A percentile compares a stretch with the other conserved stretches of the same genome.
These are phyloP conservation scores for Nycticryphes semicollaris DNA, from an alignment of 2,113 vertebrate genomes.

Conservation along the genomic window DNA sequence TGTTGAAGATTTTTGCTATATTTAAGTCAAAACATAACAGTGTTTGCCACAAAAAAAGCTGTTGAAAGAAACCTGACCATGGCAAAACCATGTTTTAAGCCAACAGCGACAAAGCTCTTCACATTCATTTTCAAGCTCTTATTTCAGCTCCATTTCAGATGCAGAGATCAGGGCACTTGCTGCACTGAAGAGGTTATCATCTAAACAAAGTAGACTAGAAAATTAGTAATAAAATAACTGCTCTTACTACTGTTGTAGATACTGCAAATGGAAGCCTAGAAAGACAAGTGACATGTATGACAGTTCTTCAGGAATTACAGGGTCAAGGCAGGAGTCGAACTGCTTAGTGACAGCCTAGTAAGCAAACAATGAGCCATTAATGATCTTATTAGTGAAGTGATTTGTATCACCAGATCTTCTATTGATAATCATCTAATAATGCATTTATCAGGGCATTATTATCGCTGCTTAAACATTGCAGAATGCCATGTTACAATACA, in stretches of 20 bases:
- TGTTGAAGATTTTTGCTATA: slow-evolving; percentile 32
- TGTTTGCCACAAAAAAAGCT: not conserved
- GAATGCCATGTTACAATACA: not conserved
- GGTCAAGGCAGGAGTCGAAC: not conserved
- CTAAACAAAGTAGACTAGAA: not conserved
- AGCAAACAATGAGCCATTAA: not conserved
- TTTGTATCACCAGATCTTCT: not conserved
- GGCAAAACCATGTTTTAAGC: not conserved
- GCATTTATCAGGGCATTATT: not conserved
- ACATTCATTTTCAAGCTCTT: not conserved
- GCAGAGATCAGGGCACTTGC: not conserved
- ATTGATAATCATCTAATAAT: not conserved
- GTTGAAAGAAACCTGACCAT: not conserved
- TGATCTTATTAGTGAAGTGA: not conserved
- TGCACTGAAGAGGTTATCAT: not conserved
- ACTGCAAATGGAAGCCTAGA: not conserved
- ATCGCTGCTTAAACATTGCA: not conserved
- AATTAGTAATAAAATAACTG: not conserved
- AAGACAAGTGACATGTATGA: not conserved
- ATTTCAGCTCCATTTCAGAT: not conserved
- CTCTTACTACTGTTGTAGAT: not conserved
- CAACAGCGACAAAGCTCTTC: not conserved
- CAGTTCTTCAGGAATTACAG: not conserved
- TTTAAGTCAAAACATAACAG: slow-evolving; percentile 25
- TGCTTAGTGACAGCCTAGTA: not conserved